phyloP scores from a whole-genome alignment of 2,797 vertebrate species.

The Geotrypetes seraphini region DNA sequence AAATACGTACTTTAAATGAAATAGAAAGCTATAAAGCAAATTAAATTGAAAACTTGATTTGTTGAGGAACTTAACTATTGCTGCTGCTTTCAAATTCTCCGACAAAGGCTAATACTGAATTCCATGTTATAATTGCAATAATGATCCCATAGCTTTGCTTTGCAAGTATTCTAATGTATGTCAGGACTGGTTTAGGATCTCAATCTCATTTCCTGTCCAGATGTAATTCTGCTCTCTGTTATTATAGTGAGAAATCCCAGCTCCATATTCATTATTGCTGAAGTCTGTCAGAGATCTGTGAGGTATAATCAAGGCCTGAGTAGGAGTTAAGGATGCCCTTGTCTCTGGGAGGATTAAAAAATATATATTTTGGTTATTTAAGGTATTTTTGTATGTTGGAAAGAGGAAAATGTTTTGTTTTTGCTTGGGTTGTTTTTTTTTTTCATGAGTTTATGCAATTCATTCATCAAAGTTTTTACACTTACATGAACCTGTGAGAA shows the following conservation, averaged over 20 bases:
- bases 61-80: no score
- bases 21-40: no score
- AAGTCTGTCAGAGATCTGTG: background rate
- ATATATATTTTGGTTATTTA: background rate
- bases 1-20: no score
- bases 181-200: slow-evolving; percentile 40
- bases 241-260: slow-evolving; percentile 18
- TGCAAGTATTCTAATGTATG: slow-evolving; percentile 29
- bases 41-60: no score
- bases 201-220: slow-evolving; percentile 40
- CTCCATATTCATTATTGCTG: slow-evolving; percentile 14
- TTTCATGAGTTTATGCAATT: slow-evolving; percentile 50
- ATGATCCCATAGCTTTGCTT: slow-evolving; percentile 48
- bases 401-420: slow-evolving; percentile 35
- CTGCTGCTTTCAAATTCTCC: no score
- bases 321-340: background rate
- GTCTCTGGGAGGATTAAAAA: rapidly evolving
- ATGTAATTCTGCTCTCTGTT: slow-evolving; percentile 26
- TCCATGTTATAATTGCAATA: slow-evolving; percentile 49
- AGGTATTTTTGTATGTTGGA: slow-evolving; percentile 8
- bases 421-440: no score
- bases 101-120: slow-evolving; percentile 47
- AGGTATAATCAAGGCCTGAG: no score
- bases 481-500: slow-evolving; percentile 55
- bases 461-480: slow-evolving; percentile 48